Evolutionary conservation across 2,888 invertebrate species (phyloP), one percentile per base, ranked within the genome.

Genomic region (Tromatobia lineatoria): DNA sequence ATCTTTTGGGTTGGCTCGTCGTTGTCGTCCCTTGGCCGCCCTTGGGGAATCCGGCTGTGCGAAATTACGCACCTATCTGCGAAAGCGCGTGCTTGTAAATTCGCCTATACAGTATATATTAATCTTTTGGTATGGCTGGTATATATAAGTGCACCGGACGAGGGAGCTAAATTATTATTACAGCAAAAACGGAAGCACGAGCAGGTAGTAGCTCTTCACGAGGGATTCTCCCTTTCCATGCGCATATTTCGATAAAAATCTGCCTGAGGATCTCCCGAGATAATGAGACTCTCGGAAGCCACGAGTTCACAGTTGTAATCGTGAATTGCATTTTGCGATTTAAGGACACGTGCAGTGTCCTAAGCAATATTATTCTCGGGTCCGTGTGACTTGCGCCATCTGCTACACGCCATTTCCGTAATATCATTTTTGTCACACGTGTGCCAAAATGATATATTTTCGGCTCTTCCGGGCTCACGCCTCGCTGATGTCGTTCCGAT

Each of bases 141-240:
- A 29, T 66, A 23, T 42, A 57, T 13, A 23, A 61, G 54, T 20
- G 25, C 18, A 23, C 42, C 20, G 74, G 13, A 78, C 85, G 86
- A 87, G 79, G 77, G 81, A 86, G 59, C 86, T 83, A 91, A 91
- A 91, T 91, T 90, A 91, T 91, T 89, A 90, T 91, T 91, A 90
- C 90, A 81, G 90, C 91, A 91, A 91, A 91, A 91, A 91, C 88
- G 85, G 77, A 80, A 87, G 86, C 89, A 87, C 86, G 88, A 88
- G 89, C 81, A 67, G 64, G 52, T 64, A 61, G 71, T 76, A 80
- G 79, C 80, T 82, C 67, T 69, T 74, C n/a, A 57, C 61, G 73
- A 25, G 67, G 54, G 67, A 78, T 74, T 82, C 83, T 67, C 61
- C 84, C 82, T 38, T n/a, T 18, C 34, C 11, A 50, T 78, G 64